phyloP scores from a whole-genome alignment of 2,797 vertebrate species.

The Chromobotia macracanthus region DNA sequence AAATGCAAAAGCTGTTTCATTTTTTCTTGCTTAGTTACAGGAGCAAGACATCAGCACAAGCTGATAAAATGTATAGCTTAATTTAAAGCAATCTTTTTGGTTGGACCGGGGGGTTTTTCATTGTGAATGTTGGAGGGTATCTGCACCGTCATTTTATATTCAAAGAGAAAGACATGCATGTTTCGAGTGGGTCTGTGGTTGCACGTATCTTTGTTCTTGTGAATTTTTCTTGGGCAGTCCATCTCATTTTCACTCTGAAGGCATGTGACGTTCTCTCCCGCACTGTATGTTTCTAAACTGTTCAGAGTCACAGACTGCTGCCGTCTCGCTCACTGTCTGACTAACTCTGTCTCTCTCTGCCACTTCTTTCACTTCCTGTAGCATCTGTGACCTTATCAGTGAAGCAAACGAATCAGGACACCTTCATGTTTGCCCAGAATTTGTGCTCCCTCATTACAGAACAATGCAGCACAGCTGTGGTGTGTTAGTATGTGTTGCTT shows the following conservation, averaged over 20 bases:
- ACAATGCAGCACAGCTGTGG: neutral
- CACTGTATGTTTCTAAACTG: neutral
- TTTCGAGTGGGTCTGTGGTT: neutral
- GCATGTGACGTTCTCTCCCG: neutral
- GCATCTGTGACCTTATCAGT: slow-evolving; percentile 11
- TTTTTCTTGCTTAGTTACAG: neutral
- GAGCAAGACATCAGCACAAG: neutral
- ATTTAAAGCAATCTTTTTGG: neutral
- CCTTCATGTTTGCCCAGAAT: neutral
- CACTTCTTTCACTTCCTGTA: neutral
- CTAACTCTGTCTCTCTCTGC: slow-evolving; percentile 1
- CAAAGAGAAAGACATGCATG: neutral
- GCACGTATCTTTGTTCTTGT: neutral
- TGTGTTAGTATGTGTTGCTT: neutral
- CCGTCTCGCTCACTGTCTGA: neutral
- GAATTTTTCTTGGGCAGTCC: neutral
- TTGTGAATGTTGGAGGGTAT: neutral
- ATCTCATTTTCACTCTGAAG: neutral
- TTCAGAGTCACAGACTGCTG: neutral
- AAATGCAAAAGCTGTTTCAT: neutral
- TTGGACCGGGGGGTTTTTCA: neutral
- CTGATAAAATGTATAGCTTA: too few relatives aligned
- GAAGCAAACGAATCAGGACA: neutral
- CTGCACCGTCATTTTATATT: neutral
- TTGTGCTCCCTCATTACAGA: neutral